Conservation (phyloP, 2,797 vertebrate species). For the Hybognathus amarus region DNA sequence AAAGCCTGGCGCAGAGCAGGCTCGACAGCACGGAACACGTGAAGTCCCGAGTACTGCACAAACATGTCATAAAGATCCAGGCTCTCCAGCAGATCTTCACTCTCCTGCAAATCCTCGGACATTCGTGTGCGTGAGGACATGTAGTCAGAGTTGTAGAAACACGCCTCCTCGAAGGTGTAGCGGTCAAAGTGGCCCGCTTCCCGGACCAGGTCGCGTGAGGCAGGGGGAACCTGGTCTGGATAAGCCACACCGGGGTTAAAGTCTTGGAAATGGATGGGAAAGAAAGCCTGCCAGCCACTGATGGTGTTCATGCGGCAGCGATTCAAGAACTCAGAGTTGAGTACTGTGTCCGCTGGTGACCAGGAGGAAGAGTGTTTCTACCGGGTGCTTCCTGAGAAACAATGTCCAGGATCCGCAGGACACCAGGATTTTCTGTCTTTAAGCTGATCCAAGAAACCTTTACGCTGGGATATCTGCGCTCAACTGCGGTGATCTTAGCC, state of each 20-base stretch:
- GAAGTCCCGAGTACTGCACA: slow-evolving; percentile 88
- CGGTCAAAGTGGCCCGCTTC: slow-evolving; percentile 92
- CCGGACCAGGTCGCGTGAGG: slow-evolving; percentile 81
- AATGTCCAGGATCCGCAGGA: slow-evolving; percentile 95
- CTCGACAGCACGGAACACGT: slow-evolving; percentile 93
- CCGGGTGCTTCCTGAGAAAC: slow-evolving; percentile 96
- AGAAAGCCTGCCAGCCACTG: slow-evolving; percentile 97
- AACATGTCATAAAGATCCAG: slow-evolving; percentile 93
- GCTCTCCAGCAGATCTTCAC: slow-evolving; percentile 91
- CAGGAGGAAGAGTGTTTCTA: slow-evolving; percentile 95
- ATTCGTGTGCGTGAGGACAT: slow-evolving; percentile 89
- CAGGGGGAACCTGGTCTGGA: slow-evolving; percentile 79
- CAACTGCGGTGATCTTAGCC: slow-evolving; percentile 82
- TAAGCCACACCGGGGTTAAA: slow-evolving; percentile 88
- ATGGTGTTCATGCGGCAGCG: slow-evolving; percentile 98
- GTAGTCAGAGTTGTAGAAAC: slow-evolving; percentile 98
- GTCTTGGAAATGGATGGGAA: slow-evolving; percentile 96
- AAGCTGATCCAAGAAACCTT: slow-evolving; percentile 98
- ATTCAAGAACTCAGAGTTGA: slow-evolving; percentile 91
- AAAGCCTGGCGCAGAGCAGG: slow-evolving; percentile 89
- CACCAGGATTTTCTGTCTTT: slow-evolving; percentile 89
- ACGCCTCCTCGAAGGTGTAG: slow-evolving; percentile 86
- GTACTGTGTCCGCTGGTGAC: slow-evolving; percentile 83
- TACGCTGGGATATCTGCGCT: slow-evolving; percentile 83
- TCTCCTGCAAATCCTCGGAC: slow-evolving; percentile 84